Base-by-base conservation (phyloP, 37 sponge, comb jelly and placozoan genomes). In the Halichondria panicea region DNA sequence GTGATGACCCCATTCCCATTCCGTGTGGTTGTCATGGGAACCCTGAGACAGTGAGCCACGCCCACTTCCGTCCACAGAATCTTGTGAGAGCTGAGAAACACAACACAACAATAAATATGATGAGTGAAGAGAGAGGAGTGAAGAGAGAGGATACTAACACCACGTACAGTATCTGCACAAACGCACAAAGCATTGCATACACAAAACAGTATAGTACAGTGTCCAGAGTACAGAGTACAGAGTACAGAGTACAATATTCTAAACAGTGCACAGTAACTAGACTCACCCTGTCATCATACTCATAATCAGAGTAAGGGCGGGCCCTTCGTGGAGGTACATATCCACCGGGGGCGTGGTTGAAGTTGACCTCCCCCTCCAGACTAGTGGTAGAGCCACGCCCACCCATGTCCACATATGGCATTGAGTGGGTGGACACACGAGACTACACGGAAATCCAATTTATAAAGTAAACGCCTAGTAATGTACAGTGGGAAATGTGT, bases 261-360 rank as follows among this genome's bases (percentile, higher is more conserved):
- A n/a, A n/a, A n/a, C n/a, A n/a, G n/a, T n/a, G n/a, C n/a, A n/a
- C n/a, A n/a, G n/a, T n/a, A n/a, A n/a, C n/a, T n/a, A n/a, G n/a
- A n/a, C n/a, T n/a, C n/a, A n/a, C n/a, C n/a, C n/a, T n/a, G 1
- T 65, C 78, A 1, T 76, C 76, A 22, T 76, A 76, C 12, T 77
- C 78, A 25, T 46, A 72, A 13, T 77, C 64, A 28, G 73, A 56
- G n/a, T 42, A 77, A 1, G 50, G 71, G 12, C 36, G 32, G 13
- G 55, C 25, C 5, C 32, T 19, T 1, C 48, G 27, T 4, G 60
- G 62, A 25, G 75, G 45, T 13, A 76, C 37, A 24, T 53, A 12
- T 11, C 72, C 59, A 2, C 81, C 81, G 5, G 81, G 81, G 72
- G 81, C 48, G 38, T 81, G 81, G 70, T 81, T 30, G 24, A 81